Evolutionary conservation across 2,797 vertebrate genomes (phyloP), one percentile per base, ranked within the genome.

Genomic region (Gymnodraco acuticeps): DNA sequence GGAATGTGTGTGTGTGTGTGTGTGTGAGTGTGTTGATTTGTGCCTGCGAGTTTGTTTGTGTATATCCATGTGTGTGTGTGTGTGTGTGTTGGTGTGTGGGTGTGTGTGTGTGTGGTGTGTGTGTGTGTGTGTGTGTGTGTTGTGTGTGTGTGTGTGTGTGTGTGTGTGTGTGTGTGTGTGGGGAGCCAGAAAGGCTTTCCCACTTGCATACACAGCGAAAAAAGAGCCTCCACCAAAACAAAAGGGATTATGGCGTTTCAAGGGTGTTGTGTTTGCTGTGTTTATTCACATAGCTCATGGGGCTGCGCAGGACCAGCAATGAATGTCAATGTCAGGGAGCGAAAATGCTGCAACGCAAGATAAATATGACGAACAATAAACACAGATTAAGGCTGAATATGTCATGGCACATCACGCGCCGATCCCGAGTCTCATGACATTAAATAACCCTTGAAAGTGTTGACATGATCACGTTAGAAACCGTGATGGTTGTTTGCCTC

Each of bases 161-260:
- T 78, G 73, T 75, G 73, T 77, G 70, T 78, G 69, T 70, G 69
- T 73, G 75, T 61, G 83, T 68, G 82, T 55, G 77, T 61, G 73
- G 43, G 53, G 54, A 85, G 70, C 87, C 50, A 77, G 75, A 87
- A 87, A 90, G 92, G 92, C 91, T 93, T 92, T 93, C 93, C 92
- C 90, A 81, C 88, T 92, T 93, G 92, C 92, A 89, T 85, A 89
- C 92, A 89, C 91, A 91, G 89, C 84, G 85, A 91, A 90, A 93
- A 91, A 93, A 91, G 89, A 93, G 87, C 91, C 90, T 92, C 89
- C 83, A 93, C 92, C 91, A 93, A 94, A 94, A 94, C 94, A 94
- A 94, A 94, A 93, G 91, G 93, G 93, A 94, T 94, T 94, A 94
- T 92, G 89, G 90, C 77, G 77, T 93, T 93, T 93, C 92, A 91